Percentiles rank a stretch among this genome's conserved stretches.
These are phyloP conservation scores for Lasioglossum zephyrum DNA, from an alignment of 2,888 invertebrate species.

Conservation along the genomic window DNA sequence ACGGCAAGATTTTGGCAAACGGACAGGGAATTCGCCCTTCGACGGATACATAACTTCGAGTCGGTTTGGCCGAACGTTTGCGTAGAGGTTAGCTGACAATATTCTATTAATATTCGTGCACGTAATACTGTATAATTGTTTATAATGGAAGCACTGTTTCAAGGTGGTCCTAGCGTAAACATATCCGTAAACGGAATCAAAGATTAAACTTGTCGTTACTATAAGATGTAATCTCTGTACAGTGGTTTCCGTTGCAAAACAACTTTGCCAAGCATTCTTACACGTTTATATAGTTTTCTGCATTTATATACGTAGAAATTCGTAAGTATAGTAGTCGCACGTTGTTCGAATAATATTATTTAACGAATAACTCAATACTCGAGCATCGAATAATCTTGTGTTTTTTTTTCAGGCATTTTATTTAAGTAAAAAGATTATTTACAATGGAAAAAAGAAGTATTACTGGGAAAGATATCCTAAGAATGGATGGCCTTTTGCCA, in stretches of 20 bases:
- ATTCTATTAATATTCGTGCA: slow-evolving; percentile 44
- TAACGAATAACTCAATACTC: neutral
- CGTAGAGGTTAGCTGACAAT: slow-evolving; percentile 54
- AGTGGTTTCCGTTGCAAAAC: slow-evolving; percentile 2
- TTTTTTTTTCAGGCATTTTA: slow-evolving; percentile 52
- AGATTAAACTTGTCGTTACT: neutral
- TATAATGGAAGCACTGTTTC: slow-evolving; percentile 36
- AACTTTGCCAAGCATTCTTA: slow-evolving; percentile 6
- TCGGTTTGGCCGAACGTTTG: slow-evolving; percentile 26
- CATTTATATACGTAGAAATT: slow-evolving; percentile 29
- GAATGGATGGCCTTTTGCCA: slow-evolving; percentile 73
- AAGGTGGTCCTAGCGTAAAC: slow-evolving; percentile 45
- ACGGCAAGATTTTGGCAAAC: slow-evolving; percentile 50
- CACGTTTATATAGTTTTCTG: slow-evolving; percentile 33
- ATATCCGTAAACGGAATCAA: slow-evolving; percentile 26
- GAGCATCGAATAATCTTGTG: neutral
- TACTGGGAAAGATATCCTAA: slow-evolving; percentile 68
- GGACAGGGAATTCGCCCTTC: slow-evolving; percentile 54
- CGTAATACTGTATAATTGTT: slow-evolving; percentile 45
- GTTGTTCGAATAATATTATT: neutral
- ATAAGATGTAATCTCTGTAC: slow-evolving; percentile 21
- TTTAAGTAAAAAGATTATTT: slow-evolving; percentile 27
- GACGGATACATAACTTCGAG: slow-evolving; percentile 32
- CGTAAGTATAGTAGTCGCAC: slow-evolving; percentile 20
- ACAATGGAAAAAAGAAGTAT: slow-evolving; percentile 76